A percentile compares a stretch with the other conserved stretches of the same genome.
Conservation (phyloP, 2,888 invertebrate genomes). For the Aelia acuminata region DNA sequence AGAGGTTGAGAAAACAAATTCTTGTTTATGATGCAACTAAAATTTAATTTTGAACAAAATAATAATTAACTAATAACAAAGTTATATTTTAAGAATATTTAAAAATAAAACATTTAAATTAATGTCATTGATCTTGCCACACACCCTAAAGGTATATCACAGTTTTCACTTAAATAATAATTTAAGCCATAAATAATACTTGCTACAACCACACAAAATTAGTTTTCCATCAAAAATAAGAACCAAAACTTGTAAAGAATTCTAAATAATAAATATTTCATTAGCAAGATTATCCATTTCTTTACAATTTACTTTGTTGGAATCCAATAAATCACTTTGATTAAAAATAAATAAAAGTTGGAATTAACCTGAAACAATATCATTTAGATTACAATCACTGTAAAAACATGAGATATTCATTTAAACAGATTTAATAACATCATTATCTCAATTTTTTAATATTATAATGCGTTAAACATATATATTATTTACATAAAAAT, state of each 20-base stretch:
- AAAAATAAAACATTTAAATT: conserved; percentile 13
- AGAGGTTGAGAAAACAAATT: background rate
- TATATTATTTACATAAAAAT: background rate
- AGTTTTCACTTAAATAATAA: conserved; percentile 43
- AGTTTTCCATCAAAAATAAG: background rate
- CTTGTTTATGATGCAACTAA: background rate
- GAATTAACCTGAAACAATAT: conserved; percentile 9
- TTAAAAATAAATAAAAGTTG: conserved; percentile 31
- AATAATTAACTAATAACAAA: background rate
- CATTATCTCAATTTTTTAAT: no score
- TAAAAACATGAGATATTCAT: background rate
- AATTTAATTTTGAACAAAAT: background rate
- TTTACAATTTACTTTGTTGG: background rate
- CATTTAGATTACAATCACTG: background rate
- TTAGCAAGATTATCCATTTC: conserved; percentile 20
- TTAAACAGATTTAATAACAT: no score
- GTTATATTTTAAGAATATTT: background rate
- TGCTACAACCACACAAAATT: background rate
- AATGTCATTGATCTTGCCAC: conserved; percentile 48
- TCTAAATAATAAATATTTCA: background rate
- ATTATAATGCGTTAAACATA: background rate
- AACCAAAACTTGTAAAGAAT: background rate
- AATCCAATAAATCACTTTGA: background rate
- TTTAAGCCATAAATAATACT: conserved; percentile 33
- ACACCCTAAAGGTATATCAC: conserved; percentile 42